Conservation (phyloP, 2,113 vertebrate species). For the Steatornis caripensis region DNA sequence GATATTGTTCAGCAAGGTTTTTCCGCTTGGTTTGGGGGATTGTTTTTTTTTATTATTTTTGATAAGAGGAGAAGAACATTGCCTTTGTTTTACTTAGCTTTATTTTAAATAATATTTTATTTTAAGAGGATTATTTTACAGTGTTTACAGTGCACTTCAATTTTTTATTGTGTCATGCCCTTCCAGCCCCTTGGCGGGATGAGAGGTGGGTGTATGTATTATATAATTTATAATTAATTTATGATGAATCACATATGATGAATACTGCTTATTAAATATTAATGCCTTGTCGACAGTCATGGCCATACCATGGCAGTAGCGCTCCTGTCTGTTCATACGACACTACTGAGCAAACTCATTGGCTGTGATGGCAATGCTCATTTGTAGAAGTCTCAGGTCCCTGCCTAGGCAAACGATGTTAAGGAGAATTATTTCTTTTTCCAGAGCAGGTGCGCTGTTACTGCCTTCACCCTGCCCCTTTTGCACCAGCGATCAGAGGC, state of each 20-base stretch:
- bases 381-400: background rate
- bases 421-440: background rate
- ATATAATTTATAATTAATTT: constrained; percentile 60
- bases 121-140: constrained; percentile 4
- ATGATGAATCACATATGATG: constrained; percentile 22
- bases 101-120: constrained; percentile 19
- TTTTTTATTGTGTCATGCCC: constrained; percentile 32
- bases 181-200: background rate
- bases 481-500: background rate
- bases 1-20: background rate
- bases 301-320: background rate
- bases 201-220: constrained; percentile 18
- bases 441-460: too few relatives aligned
- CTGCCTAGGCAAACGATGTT: background rate
- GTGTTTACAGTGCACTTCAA: constrained; percentile 12
- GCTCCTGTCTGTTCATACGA: background rate
- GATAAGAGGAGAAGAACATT: background rate
- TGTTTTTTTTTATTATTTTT: background rate
- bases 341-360: background rate
- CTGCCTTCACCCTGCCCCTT: background rate
- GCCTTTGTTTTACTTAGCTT: background rate
- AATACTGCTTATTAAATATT: constrained; percentile 47
- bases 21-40: background rate
- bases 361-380: background rate
- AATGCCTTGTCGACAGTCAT: background rate